Conservation (phyloP, 2,797 vertebrate species). For the Notoglanidium macrostoma region DNA sequence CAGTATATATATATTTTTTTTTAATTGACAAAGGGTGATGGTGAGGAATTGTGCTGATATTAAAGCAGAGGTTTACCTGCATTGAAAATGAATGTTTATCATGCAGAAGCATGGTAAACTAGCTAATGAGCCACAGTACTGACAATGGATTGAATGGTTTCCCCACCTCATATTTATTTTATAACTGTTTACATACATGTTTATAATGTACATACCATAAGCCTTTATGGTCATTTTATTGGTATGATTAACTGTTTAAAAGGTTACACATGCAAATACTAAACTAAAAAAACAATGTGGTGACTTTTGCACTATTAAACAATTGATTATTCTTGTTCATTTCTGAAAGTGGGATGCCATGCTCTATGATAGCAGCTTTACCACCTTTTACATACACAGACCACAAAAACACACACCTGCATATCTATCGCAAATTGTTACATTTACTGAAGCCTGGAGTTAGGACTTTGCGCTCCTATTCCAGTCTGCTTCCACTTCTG, state of each 20-base stretch:
- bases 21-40: background rate
- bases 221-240: background rate
- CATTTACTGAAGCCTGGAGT: background rate
- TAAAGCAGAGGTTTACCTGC: background rate
- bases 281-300: background rate
- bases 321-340: background rate
- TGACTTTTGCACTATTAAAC: background rate
- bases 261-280: background rate
- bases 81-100: background rate
- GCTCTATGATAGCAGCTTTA: background rate
- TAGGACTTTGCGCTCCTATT: slow-evolving; percentile 18
- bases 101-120: background rate
- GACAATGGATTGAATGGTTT: background rate
- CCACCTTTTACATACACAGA: background rate
- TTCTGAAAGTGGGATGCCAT: background rate
- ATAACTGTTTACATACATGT: background rate
- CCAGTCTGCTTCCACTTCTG: slow-evolving; percentile 42
- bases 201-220: background rate
- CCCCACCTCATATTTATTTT: background rate
- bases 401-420: background rate
- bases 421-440: background rate
- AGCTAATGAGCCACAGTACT: background rate
- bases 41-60: background rate
- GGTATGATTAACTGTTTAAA: background rate
- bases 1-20: slow-evolving; percentile 63